Base-by-base conservation (phyloP, 2,113 vertebrate genomes). In the Poeciliopsis retropinna region DNA sequence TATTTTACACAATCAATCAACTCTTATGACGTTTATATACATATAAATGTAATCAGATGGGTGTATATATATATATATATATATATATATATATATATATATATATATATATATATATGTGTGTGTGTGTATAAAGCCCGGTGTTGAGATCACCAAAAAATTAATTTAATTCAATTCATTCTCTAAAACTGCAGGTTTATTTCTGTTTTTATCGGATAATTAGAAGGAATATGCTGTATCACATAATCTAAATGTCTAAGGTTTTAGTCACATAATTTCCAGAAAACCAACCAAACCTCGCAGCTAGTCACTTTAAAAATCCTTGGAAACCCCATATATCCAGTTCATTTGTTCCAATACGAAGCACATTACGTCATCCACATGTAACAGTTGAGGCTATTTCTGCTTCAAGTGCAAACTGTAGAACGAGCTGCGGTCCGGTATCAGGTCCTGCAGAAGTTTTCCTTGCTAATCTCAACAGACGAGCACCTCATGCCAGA, bases 381-480 rank as follows among this genome's bases (percentile, higher is more conserved):
- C 64, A 75, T 29, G 25, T 66, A 67, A 83, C 72, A n/a, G 29
- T 39, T 74, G 51, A 57, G 25, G 63, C 85, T 80, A 80, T 79
- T 81, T 80, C 76, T 83, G 80, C 76, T 75, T 72, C 70, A 63
- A 63, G 41, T 17, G 29, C 62, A 70, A 67, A 57, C 44, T 17
- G 28, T 64, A 73, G 25, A 19, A 62, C 14, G 32, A 15, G 2
- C 7, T 51, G n/a, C 37, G 39, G 32, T 39, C 62, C 28, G 14
- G n/a, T 32, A 39, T 27, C 2, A 51, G 28, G 51, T 31, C 27
- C 34, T 8, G 44, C 41, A 60, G 62, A 28, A 47, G 28, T 29
- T 64, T 41, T 19, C 17, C 81, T 69, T 75, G 47, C 51, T 84
- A 71, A 60, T 14, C 44, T 32, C 39, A 44, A 66, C 32, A 39